These are phyloP conservation scores for Urocynchramus pylzowi DNA, from an alignment of 2,113 vertebrate genomes.

Conservation along the genomic window DNA sequence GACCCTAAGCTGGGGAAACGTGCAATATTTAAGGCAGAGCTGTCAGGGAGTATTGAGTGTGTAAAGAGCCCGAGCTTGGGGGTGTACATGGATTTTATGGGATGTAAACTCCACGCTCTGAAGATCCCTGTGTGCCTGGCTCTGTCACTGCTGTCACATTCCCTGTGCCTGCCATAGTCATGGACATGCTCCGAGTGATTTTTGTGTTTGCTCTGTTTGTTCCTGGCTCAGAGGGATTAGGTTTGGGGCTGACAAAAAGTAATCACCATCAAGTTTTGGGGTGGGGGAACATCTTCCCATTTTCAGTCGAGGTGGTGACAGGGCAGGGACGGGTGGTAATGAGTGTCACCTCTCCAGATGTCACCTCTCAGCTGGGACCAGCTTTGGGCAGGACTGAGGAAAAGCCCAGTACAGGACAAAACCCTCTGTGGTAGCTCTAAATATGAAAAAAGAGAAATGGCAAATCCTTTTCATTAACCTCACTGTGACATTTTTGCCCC, in stretches of 20 bases:
- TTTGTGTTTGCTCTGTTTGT: background rate
- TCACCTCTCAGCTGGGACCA: background rate
- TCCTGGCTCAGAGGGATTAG: background rate
- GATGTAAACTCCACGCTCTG: background rate
- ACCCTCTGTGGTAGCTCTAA: background rate
- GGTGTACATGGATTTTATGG: background rate
- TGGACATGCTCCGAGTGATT: background rate
- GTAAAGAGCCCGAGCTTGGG: background rate
- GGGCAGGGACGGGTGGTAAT: background rate
- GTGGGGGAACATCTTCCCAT: rapidly evolving
- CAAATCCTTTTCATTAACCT: background rate
- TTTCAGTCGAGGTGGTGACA: background rate
- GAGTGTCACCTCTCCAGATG: background rate
- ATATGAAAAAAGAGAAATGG: background rate
- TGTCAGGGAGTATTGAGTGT: background rate
- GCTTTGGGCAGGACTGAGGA: background rate
- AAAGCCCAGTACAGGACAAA: background rate
- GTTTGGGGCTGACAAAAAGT: background rate
- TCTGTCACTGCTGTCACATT: background rate
- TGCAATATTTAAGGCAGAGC: background rate
- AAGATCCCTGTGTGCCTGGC: background rate
- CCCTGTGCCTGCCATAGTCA: background rate
- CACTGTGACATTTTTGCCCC: background rate
- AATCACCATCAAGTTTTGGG: rapidly evolving
- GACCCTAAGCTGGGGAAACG: background rate